These are phyloP conservation scores for Drosophila quadrilineata DNA, from an alignment of 1,140 invertebrate species.

Conservation along the genomic window DNA sequence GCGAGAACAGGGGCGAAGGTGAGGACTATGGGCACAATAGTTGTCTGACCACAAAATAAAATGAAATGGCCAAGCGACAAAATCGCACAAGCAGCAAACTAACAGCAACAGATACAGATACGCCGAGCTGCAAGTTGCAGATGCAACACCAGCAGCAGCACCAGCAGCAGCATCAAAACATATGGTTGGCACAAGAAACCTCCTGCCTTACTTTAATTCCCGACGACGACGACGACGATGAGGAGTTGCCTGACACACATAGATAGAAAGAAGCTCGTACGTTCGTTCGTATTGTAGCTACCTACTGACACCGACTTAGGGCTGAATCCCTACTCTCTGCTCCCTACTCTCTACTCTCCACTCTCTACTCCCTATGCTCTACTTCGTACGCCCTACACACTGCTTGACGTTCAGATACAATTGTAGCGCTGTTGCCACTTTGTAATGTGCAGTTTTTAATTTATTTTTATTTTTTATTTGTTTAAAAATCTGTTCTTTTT, in stretches of 20 bases:
- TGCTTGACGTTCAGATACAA: constrained; percentile 51
- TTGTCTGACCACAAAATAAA: too few relatives aligned
- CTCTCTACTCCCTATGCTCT: neutral
- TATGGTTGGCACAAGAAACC: constrained; percentile 70
- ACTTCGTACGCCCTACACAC: too few relatives aligned
- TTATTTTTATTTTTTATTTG: too few relatives aligned
- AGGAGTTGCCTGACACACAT: constrained; percentile 71
- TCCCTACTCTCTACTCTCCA: neutral
- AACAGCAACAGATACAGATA: neutral
- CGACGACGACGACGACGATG: too few relatives aligned
- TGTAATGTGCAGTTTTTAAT: too few relatives aligned
- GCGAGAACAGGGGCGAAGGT: too few relatives aligned
- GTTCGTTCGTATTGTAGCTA: constrained; percentile 23
- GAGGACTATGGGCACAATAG: too few relatives aligned
- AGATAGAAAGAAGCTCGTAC: too few relatives aligned
- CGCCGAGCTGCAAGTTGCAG: too few relatives aligned
- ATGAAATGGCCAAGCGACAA: too few relatives aligned
- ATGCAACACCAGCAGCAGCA: constrained; percentile 18
- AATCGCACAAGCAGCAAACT: too few relatives aligned
- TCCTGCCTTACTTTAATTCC: constrained; percentile 80
- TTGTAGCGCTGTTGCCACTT: constrained; percentile 54
- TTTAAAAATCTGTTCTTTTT: too few relatives aligned
- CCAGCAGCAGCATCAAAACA: constrained; percentile 52
- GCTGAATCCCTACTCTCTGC: neutral
- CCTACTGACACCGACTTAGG: constrained; percentile 59